Base-by-base conservation (phyloP, 2,113 vertebrate species). In the Egretta garzetta region DNA sequence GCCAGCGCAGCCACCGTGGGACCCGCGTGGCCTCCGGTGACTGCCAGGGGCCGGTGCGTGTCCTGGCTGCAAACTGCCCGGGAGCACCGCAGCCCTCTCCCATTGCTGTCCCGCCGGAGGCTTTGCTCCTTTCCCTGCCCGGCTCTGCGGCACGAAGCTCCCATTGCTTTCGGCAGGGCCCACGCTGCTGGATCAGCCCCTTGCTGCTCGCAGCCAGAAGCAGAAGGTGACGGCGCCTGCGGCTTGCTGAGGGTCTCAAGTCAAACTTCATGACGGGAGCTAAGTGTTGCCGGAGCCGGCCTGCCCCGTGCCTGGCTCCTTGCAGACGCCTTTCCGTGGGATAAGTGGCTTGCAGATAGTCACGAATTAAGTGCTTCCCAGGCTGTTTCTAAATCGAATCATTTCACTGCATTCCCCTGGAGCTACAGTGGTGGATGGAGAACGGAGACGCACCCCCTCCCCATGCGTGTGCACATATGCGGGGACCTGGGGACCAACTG, bases 401-500 rank as follows among this genome's bases (percentile, higher is more conserved):
- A 3, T 74, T 66, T 62, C 37, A 5, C 8, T 21, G 27, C 26
- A 9, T 50, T 86, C 53, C 50, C 58, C 28, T 39, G 49, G 88
- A 94, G 60, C 73, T 77, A 4, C 3, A 1, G 49, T 1, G 1
- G 21, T 0, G 0, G 41, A 2, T 35, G 53, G 35, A 74, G 23
- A 55, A 39, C 1, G 6, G 35, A 75, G 49, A 16, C 35, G 27
- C 35, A 39, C 0, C 4, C 20, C 39, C 20, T 59, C 10, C 14
- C 50, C 1, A 0, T 14, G 20, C 12, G 14, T 13, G n/a, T 11
- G 32, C 3, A 0, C 0, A 1, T 11, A 3, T 32, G 41, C 1
- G 2, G 24, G 23, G 32, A n/a, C 7, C 1, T 59, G 35, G n/a
- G 39, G 22, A 75, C 10, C 53, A 41, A 8, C 32, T n/a, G 70